These are phyloP conservation scores for Fissipunctia ypsillon DNA, from an alignment of 2,888 invertebrate genomes.

Conservation along the genomic window DNA sequence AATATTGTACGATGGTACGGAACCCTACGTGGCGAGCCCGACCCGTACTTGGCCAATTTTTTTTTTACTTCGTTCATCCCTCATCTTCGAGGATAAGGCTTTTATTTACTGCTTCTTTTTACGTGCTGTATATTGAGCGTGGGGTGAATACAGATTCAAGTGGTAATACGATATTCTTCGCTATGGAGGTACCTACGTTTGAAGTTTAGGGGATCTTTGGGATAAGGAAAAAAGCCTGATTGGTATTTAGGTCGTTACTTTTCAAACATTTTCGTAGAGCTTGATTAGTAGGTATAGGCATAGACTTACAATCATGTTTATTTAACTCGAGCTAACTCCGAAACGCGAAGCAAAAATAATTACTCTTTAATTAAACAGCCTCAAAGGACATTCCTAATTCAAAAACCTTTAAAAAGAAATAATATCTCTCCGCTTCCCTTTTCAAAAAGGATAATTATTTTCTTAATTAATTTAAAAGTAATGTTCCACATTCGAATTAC, in stretches of 20 bases:
- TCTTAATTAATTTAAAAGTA: slow-evolving; percentile 29
- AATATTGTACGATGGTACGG: no score
- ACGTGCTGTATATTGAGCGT: slow-evolving; percentile 45
- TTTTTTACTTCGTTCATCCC: slow-evolving; percentile 31
- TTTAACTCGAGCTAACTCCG: neutral
- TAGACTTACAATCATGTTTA: neutral
- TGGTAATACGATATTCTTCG: slow-evolving; percentile 34
- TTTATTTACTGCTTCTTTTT: slow-evolving; percentile 53
- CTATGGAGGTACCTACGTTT: slow-evolving; percentile 5
- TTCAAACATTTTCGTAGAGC: neutral
- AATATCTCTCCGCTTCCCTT: neutral
- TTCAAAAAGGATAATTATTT: neutral
- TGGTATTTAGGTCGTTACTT: slow-evolving; percentile 1
- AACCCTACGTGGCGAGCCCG: no score
- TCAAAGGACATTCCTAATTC: neutral
- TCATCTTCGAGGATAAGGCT: slow-evolving; percentile 50
- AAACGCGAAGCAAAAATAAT: neutral
- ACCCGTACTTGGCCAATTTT: no score
- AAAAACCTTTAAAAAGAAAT: neutral
- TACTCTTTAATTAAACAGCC: neutral
- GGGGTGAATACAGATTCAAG: slow-evolving; percentile 61
- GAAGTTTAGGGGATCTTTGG: slow-evolving; percentile 3
- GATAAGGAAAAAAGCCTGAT: neutral
- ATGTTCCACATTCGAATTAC: slow-evolving; percentile 43
- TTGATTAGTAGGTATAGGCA: neutral